Evolutionary conservation across 2,797 vertebrate genomes (phyloP), one percentile per base, ranked within the genome.

Genomic region (Benthosema pterotum): DNA sequence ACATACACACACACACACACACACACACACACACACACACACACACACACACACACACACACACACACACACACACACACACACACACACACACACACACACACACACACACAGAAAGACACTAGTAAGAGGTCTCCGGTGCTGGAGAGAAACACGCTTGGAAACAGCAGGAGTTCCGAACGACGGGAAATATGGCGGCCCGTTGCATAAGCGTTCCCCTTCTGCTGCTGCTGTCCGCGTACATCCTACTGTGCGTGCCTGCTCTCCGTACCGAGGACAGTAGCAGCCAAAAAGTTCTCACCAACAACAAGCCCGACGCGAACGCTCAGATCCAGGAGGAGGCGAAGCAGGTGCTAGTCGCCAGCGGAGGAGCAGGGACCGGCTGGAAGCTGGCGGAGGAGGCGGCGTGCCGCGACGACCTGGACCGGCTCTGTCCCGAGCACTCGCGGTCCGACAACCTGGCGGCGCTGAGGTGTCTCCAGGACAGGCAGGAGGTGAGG

Each of bases 371-470:
- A 84, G 92, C 90, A 95, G 60, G 84, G 65, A 78, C 93, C 81
- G 94, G 94, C 71, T 97, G 96, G 96, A 96, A 94, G 90, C 91
- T 98, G 87, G 91, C 95, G n/a, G 97, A 98, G 69, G 96, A 98
- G 89, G 93, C 93, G 91, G 94, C 91, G 83, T 99, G 97, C 81
- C 88, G 93, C 78, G 96, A 97, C 58, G 97, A 98, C 87, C 89
- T 97, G 87, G 92, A 82, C 87, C 95, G 96, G 49, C 94, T 98
- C 65, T 97, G 97, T 79, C 94, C 97, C 60, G 96, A 94, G 82
- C 94, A 97, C 77, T 94, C 95, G 82, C 98, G 97, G 97, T 94
- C 90, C 90, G 98, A 98, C 90, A 99, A 98, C 91, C 91, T 99
- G 85, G 95, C 96, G 13, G 95, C 97, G 63, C 91, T 99, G 64